These are phyloP conservation scores for Candoia aspera DNA, from an alignment of 2,113 vertebrate genomes.

Conservation along the genomic window DNA sequence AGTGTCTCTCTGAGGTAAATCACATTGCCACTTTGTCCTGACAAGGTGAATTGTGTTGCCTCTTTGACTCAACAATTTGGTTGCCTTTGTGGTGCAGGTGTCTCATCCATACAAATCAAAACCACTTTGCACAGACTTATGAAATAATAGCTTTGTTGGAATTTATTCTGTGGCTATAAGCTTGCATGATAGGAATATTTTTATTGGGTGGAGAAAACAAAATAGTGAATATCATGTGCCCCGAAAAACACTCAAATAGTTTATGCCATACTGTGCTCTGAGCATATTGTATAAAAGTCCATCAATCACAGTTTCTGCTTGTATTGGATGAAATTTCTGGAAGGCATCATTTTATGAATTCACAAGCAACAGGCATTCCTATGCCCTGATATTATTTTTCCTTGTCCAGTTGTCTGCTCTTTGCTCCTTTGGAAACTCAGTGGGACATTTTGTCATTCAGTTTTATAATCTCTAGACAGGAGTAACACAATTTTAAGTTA, in stretches of 20 bases:
- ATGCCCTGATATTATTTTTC: constrained; percentile 5
- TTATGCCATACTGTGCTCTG: not conserved
- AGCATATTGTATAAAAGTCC: not conserved
- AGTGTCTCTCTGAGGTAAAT: not conserved
- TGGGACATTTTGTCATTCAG: constrained; percentile 26
- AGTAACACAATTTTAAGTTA: constrained; percentile 20
- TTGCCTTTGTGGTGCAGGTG: not conserved
- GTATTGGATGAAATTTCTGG: not conserved
- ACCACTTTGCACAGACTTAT: not conserved
- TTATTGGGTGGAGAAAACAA: not conserved
- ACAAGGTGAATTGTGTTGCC: not conserved
- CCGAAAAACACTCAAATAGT: not conserved
- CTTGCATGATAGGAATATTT: not conserved
- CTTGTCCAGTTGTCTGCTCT: not conserved
- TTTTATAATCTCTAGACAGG: constrained; percentile 22
- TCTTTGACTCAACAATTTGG: not conserved
- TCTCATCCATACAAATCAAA: not conserved
- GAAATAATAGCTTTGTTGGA: not conserved
- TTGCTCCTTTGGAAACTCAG: constrained; percentile 24
- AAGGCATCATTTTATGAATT: not conserved
- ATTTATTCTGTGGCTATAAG: not conserved
- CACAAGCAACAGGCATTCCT: constrained; percentile 6
- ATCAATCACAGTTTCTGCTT: accelerated
- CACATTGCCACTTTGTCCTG: not conserved
- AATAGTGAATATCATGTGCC: not conserved